Conservation (phyloP, 2,797 vertebrate species). For the Sus cebifrons region DNA sequence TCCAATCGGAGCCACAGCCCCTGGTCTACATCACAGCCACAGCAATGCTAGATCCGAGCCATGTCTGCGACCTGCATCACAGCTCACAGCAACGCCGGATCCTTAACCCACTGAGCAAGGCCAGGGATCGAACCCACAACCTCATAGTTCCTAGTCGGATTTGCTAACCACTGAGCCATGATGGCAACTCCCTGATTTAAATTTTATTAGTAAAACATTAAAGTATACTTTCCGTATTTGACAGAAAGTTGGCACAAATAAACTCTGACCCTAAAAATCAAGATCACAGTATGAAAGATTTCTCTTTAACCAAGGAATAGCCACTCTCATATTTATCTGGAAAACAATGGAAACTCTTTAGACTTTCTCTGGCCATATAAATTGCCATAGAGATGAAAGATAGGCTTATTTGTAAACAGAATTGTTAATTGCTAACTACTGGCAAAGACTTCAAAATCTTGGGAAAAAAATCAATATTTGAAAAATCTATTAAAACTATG, state of each 20-base stretch:
- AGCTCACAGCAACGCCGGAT: no score
- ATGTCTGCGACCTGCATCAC: no score
- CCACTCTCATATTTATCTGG: constrained; percentile 43
- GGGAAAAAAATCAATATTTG: neutral
- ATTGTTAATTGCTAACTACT: neutral
- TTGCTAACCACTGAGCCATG: no score
- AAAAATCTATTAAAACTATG: neutral
- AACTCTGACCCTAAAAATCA: constrained; percentile 53
- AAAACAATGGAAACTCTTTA: constrained; percentile 26
- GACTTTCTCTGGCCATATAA: constrained; percentile 4
- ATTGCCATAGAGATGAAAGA: constrained; percentile 60
- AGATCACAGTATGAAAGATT: neutral
- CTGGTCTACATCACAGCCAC: no score
- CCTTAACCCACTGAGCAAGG: no score
- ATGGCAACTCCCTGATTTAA: neutral
- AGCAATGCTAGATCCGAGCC: no score
- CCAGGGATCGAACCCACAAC: no score
- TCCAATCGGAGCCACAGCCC: no score
- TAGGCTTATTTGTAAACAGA: constrained; percentile 27
- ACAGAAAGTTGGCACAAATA: constrained; percentile 32
- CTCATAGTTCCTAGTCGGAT: no score
- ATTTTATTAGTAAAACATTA: constrained; percentile 35
- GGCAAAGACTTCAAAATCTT: constrained; percentile 34
- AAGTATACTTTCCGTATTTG: neutral
- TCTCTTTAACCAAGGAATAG: constrained; percentile 26